A percentile compares a stretch with the other conserved stretches of the same genome.
Conservation (phyloP, 2,797 vertebrate genomes). For the Acanthopagrus latus region DNA sequence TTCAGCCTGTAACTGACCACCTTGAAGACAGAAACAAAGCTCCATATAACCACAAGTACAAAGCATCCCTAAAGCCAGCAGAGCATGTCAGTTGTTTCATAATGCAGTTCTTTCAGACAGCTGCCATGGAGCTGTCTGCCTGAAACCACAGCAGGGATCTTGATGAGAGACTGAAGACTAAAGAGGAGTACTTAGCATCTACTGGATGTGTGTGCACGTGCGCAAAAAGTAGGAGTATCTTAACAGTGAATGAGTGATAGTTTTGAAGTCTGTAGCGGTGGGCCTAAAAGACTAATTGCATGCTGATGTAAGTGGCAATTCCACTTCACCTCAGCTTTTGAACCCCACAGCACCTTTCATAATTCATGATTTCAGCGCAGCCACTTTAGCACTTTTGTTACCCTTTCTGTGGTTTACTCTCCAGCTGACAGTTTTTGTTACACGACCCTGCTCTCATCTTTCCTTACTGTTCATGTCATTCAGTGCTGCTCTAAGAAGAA, state of each 20-base stretch:
- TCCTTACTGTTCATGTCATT: background rate
- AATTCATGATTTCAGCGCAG: constrained; percentile 44
- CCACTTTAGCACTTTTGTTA: constrained; percentile 5
- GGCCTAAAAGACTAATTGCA: constrained; percentile 21
- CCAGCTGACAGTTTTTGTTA: background rate
- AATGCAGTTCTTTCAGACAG: background rate
- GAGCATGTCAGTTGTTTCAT: constrained; percentile 3
- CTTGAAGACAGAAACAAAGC: background rate
- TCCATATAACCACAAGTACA: background rate
- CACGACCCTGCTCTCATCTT: background rate
- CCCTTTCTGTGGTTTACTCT: constrained; percentile 10
- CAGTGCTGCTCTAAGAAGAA: background rate
- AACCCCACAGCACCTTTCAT: constrained; percentile 31
- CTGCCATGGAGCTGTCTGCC: background rate
- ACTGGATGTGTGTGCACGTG: background rate
- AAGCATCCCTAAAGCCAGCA: background rate
- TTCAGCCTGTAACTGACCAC: background rate
- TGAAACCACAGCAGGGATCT: background rate
- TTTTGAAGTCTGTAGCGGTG: background rate
- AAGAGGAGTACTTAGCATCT: background rate
- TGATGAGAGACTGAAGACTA: background rate
- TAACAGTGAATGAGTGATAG: background rate
- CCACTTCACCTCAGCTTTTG: constrained; percentile 26
- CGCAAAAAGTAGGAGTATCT: too few species aligned
- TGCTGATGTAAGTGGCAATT: constrained; percentile 41